Percentiles rank a stretch among this genome's conserved stretches.
phyloP scores from a whole-genome alignment of 2,888 invertebrate species.

The Phorcus lineatus region DNA sequence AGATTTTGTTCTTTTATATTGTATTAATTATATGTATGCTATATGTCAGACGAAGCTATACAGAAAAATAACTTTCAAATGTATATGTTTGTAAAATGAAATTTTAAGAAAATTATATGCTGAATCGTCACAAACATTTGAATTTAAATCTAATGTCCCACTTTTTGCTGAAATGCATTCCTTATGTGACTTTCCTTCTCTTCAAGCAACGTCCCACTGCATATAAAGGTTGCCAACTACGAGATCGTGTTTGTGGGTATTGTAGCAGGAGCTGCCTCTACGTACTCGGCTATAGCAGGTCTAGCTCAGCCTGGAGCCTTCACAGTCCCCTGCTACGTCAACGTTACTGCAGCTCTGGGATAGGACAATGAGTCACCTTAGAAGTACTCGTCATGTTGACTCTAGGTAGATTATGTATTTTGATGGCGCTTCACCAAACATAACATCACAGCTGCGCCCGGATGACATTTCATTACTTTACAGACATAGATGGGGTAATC shows the following conservation, averaged over 20 bases:
- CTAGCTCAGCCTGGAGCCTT: constrained; percentile 58
- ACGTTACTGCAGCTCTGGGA: constrained; percentile 44
- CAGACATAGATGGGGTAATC: too few species aligned
- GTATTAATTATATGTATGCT: neutral
- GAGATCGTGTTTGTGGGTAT: constrained; percentile 80
- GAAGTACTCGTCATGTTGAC: neutral
- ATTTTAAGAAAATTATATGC: too few species aligned
- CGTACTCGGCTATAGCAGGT: constrained; percentile 79
- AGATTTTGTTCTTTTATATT: neutral
- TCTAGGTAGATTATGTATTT: neutral
- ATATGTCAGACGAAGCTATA: neutral
- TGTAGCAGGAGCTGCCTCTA: constrained; percentile 80
- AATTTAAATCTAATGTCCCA: too few species aligned
- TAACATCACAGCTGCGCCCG: neutral
- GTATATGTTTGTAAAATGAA: too few species aligned
- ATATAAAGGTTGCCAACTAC: constrained; percentile 81
- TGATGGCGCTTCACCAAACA: neutral
- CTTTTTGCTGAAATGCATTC: too few species aligned
- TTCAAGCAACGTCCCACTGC: constrained; percentile 79
- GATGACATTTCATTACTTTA: too few species aligned
- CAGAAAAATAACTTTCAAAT: too few species aligned
- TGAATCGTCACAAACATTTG: too few species aligned
- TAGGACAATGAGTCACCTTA: neutral
- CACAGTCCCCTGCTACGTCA: constrained; percentile 68
- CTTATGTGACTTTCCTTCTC: neutral